Conservation (phyloP, 1,140 invertebrate genomes). For the Trachelipus rathkii region DNA sequence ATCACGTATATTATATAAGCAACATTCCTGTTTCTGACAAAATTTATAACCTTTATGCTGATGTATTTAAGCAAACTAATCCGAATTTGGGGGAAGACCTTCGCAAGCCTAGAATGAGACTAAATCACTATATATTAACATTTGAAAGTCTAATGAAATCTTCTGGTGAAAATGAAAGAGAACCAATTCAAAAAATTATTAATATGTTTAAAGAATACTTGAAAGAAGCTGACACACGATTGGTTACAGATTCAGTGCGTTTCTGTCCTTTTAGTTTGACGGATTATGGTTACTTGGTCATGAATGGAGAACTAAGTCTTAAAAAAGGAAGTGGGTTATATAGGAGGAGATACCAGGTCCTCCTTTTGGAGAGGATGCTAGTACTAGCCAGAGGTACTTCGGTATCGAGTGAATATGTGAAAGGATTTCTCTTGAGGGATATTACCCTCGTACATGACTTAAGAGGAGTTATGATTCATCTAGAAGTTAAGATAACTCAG, state of each 20-base stretch:
- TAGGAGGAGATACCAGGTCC: not conserved
- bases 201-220: not conserved
- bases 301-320: not conserved
- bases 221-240: not conserved
- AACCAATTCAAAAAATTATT: not conserved
- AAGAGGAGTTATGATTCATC: not conserved
- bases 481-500: not conserved
- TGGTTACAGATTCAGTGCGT: not conserved
- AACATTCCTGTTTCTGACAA: not conserved
- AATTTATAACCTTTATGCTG: not conserved
- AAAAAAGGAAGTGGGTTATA: not conserved
- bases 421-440: not conserved
- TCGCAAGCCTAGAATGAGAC: conserved; percentile 3
- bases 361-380: not conserved
- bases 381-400: not conserved
- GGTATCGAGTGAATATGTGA: not conserved
- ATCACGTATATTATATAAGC: not conserved
- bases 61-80: not conserved
- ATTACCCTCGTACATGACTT: not conserved
- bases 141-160: not conserved
- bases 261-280: not conserved
- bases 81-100: not conserved
- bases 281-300: not conserved
- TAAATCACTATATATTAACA: not conserved
- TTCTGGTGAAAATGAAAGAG: not conserved